A percentile compares a stretch with the other conserved stretches of the same genome.
Evolutionary conservation across 2,113 vertebrate genomes (phyloP).

Genomic region (Tyrannus savana): DNA sequence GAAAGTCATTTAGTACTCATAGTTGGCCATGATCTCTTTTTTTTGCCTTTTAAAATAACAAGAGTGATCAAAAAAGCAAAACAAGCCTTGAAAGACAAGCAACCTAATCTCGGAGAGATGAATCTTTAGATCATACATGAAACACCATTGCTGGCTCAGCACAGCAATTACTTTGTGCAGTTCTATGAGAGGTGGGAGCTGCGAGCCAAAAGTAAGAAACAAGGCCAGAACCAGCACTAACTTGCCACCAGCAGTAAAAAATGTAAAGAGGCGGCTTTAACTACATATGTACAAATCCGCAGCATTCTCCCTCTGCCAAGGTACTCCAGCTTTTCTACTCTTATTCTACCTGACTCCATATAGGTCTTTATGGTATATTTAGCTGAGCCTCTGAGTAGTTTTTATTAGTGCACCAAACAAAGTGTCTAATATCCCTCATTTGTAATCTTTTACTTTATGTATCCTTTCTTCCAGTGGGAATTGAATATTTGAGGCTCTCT

Average conservation of each 20-base stretch:
- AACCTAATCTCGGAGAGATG: neutral
- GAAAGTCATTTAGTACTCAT: constrained; percentile 11
- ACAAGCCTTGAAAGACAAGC: constrained; percentile 35
- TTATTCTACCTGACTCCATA: neutral
- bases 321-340: neutral
- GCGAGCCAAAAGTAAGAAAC: neutral
- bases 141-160: neutral
- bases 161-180: neutral
- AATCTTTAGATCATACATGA: constrained; percentile 21
- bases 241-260: neutral
- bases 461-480: neutral
- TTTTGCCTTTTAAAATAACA: constrained; percentile 24
- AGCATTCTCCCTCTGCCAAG: neutral
- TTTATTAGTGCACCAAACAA: neutral
- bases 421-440: neutral
- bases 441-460: neutral
- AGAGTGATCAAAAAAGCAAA: constrained; percentile 23
- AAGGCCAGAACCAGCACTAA: neutral
- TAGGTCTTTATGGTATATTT: neutral
- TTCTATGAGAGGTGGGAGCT: neutral
- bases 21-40: neutral
- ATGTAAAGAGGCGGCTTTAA: neutral
- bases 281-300: neutral
- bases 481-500: neutral
- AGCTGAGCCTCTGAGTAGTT: neutral